Evolutionary conservation across 2,888 invertebrate species (phyloP), one percentile per base, ranked within the genome.

Genomic region (Tiliacea aurago): DNA sequence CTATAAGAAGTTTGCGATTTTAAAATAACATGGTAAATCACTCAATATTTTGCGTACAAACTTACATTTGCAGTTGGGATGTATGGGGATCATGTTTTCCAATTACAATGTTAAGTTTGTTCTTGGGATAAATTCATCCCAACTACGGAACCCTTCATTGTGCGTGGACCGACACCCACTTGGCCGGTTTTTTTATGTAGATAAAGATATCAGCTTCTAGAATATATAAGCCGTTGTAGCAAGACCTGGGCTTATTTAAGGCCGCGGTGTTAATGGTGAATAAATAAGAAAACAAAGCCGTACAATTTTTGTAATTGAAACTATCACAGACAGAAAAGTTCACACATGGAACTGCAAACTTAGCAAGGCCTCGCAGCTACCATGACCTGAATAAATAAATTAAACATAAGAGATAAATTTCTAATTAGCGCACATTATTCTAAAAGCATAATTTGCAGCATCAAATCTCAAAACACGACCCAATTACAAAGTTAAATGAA

Each of bases 401-500:
- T 49, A 77, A 37, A 55, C 13, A 72, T n/a, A 47, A 47, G 45
- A 72, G 23, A 53, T 59, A 15, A 15, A 23, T 76, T 55, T 66
- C 47, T 66, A 76, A 66, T 55, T 28, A 23, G 65, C 33, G 37
- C 11, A 51, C n/a, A 62, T 69, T 70, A 69, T 81, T 76, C 81
- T 28, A 28, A 53, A 70, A 64, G 33, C 55, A 80, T 62, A 55
- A 80, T 68, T 64, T 56, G 64, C 47, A 37, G 53, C 37, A 78
- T 78, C 53, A 78, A 56, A 70, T 56, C 83, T 70, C 74, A 67
- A 70, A 82, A 70, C 83, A 82, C 80, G 70, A 62, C 58, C 74
- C 74, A 81, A 81, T 83, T 83, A 74, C 33, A 83, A 83, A 83
- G 73, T 81, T 74, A 74, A 79, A 81, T 78, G 43, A 83, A 78